phyloP scores from a whole-genome alignment of 35 echinoderm and acorn worm genomes.

The Apostichopus japonicus region DNA sequence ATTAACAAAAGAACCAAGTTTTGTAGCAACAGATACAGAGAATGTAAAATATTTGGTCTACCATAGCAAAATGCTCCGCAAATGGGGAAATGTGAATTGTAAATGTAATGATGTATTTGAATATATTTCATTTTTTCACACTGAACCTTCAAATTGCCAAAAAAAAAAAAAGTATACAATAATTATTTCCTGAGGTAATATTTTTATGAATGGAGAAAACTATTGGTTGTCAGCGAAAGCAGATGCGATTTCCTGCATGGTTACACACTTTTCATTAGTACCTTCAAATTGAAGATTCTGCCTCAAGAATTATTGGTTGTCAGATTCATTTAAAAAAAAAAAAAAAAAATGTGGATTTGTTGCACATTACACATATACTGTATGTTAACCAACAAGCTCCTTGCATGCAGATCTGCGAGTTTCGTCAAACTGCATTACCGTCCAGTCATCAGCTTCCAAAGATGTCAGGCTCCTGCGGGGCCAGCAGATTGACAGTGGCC shows the following conservation, averaged over 20 bases:
- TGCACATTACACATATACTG: constrained; percentile 4
- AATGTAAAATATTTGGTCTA: no score
- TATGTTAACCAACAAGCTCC: constrained; percentile 32
- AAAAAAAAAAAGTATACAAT: no score
- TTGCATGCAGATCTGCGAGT: constrained; percentile 40
- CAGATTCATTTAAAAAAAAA: not conserved
- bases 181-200: no score
- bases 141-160: no score
- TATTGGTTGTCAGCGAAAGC: no score
- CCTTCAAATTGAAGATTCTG: not conserved
- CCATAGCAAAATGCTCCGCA: no score
- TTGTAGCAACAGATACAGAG: no score
- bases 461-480: not conserved
- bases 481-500: not conserved
- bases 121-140: no score
- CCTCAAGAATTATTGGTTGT: not conserved
- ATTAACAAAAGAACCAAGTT: no score
- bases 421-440: not conserved
- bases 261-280: not conserved
- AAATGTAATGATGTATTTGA: no score
- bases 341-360: not conserved
- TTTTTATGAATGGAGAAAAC: no score
- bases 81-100: no score
- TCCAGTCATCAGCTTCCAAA: not conserved
- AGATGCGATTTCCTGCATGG: not conserved